Evolutionary conservation across 2,888 invertebrate genomes (phyloP), one percentile per base, ranked within the genome.

Genomic region (Oeneis ivallda): DNA sequence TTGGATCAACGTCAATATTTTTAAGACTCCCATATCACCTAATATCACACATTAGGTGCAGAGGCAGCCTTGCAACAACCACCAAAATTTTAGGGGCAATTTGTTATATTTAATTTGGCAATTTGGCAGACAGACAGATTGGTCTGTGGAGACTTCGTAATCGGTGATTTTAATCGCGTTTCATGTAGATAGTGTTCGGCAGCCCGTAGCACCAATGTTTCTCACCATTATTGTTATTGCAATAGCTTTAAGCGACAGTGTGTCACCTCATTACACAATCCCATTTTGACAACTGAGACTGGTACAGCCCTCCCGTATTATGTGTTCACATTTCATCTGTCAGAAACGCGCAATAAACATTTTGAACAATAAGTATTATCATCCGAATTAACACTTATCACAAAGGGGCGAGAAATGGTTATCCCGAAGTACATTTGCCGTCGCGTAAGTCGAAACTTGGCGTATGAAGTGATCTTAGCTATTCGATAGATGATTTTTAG

Each of bases 221-320:
- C 47, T 47, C 15, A 17, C 7, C 9, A 17, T 47, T 3, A 47
- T 17, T 47, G 17, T 47, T 17, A 9, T 9, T 47, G 47, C 45
- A 8, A 45, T 45, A 45, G 15, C 47, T 47, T 47, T 47, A 56
- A 65, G 66, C 68, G 68, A 66, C 68, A 66, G 68, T 60, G 68
- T 72, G 65, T 71, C 70, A 70, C 64, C 66, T 64, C 67, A 68
- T 62, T 9, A 47, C 15, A 53, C 39, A 65, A 45, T 45, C 57
- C 58, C 70, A 66, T 70, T 57, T 65, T 58, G 50, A 70, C 68
- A 66, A 73, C 74, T 75, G 79, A 80, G 77, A 80, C 78, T 79
- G 80, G 80, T 74, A 65, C 66, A 70, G 80, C 80, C 80, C 80
- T 79, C 79, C 80, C 79, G 67, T 57, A 61, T 62, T 67, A 53